These are phyloP conservation scores for Drosophila guanche DNA, from an alignment of 1,140 invertebrate genomes.

Conservation along the genomic window DNA sequence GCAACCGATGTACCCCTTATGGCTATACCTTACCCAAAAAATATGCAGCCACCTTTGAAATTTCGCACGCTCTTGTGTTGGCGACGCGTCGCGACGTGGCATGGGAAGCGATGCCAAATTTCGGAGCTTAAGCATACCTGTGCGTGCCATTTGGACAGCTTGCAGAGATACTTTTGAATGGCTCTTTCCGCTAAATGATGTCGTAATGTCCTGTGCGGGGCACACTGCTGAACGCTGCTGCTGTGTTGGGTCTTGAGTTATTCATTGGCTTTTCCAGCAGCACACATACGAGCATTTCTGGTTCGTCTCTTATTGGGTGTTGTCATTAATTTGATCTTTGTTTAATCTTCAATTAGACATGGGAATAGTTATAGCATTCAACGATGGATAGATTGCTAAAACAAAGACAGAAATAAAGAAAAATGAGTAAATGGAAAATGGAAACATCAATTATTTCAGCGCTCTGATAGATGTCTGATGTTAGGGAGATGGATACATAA, in stretches of 20 bases:
- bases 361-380: too few relatives aligned
- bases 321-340: too few relatives aligned
- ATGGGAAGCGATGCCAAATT: conserved; percentile 12
- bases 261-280: background rate
- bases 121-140: conserved; percentile 33
- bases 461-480: too few relatives aligned
- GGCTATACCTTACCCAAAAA: background rate
- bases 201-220: conserved; percentile 16
- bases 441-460: too few relatives aligned
- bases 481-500: too few relatives aligned
- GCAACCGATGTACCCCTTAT: background rate
- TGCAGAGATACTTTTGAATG: conserved; percentile 24
- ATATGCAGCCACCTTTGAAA: conserved; percentile 40
- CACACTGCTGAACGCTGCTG: background rate
- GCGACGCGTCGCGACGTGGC: background rate
- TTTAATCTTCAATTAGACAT: too few relatives aligned
- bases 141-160: conserved; percentile 18
- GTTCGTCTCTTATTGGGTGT: too few relatives aligned
- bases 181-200: conserved; percentile 21
- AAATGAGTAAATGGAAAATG: too few relatives aligned
- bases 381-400: too few relatives aligned
- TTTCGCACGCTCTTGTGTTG: conserved; percentile 26
- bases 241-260: background rate
- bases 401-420: too few relatives aligned
- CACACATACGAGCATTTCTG: too few relatives aligned